Evolutionary conservation across 1,140 invertebrate genomes (phyloP), one percentile per base, ranked within the genome.

Genomic region (Hyphantria cunea): DNA sequence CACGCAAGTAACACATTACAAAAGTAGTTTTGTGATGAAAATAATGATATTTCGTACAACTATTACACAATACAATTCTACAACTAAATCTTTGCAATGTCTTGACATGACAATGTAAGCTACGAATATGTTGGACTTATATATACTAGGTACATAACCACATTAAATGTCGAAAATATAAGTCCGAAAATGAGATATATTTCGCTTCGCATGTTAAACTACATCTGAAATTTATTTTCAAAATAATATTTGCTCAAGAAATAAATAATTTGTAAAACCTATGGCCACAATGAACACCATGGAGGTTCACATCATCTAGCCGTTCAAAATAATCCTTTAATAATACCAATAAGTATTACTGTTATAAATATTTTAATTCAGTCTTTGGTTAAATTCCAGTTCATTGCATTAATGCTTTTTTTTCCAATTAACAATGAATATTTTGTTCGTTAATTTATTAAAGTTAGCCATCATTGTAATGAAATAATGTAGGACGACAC

Each of bases 331-430:
- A 82, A 81, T 81, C 76, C 17, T 3, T 25, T 25, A 25, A 25
- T 84, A 85, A 82, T 76, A 81, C 76, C 81, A 83, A 80, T 84
- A 82, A 74, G 45, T 72, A 76, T 83, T 78, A 84, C 78, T 76
- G 82, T 77, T 85, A 85, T 82, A 86, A 87, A 84, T 87, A 87
- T 80, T 80, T 72, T 66, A 77, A 73, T 76, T 86, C 84, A 86
- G 84, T 86, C 84, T 86, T 89, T 89, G 84, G 86, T 84, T 85
- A 72, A 77, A 78, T 82, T 78, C 79, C 74, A 85, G 79, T 84
- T 78, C 78, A 72, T 81, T 80, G 76, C 74, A 76, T 74, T 73
- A 79, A 81, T 76, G 80, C 73, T 71, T 78, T 64, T 41, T 78
- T n/a, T 69, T 73, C 68, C 70, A 70, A 67, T 75, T 70, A 66